phyloP scores from a whole-genome alignment of 2,888 invertebrate genomes.

The Diplolepis rosae region DNA sequence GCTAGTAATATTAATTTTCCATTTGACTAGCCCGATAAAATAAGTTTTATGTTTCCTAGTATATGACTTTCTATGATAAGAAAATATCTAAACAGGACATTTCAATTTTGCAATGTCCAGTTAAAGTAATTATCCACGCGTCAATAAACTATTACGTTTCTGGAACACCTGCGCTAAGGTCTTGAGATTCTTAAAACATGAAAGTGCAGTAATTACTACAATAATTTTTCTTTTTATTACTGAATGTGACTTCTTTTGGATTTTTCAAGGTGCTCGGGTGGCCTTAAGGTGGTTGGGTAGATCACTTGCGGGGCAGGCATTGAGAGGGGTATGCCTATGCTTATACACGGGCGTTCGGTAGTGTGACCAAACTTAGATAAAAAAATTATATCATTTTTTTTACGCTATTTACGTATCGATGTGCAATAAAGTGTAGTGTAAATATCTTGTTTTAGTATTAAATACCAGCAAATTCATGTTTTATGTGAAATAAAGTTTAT shows the following conservation, averaged over 20 bases:
- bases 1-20: constrained; percentile 1
- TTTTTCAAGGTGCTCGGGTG: background rate
- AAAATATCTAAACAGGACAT: constrained; percentile 5
- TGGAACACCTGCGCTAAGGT: constrained; percentile 18
- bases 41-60: constrained; percentile 4
- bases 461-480: too few relatives aligned
- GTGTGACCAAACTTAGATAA: too few relatives aligned
- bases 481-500: too few relatives aligned
- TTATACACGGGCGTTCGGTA: too few relatives aligned
- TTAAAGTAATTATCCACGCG: constrained; percentile 1
- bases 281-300: too few relatives aligned
- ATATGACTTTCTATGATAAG: constrained; percentile 12
- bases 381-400: too few relatives aligned
- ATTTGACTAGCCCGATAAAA: background rate
- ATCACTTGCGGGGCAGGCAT: too few relatives aligned
- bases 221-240: constrained; percentile 11
- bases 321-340: too few relatives aligned
- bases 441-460: too few relatives aligned
- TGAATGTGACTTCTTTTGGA: background rate
- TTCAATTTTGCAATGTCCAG: background rate
- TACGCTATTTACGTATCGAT: too few relatives aligned
- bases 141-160: constrained; percentile 17
- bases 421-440: too few relatives aligned
- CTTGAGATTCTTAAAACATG: background rate
- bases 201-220: background rate